Conservation (phyloP, 2,797 vertebrate species). For the Poeciliopsis presidionis region DNA sequence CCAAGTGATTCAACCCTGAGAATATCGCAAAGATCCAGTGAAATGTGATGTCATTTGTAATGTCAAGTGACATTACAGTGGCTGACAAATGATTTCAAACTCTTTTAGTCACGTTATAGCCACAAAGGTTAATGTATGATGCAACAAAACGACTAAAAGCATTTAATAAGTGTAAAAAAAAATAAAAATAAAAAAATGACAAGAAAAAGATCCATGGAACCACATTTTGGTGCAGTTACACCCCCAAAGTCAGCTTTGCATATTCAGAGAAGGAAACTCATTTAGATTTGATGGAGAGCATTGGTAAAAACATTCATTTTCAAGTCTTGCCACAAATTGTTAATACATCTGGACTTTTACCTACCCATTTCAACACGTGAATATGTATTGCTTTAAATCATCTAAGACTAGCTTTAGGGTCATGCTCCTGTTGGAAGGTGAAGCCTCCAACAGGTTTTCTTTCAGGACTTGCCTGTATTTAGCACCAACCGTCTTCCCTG, state of each 20-base stretch:
- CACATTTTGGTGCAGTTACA: neutral
- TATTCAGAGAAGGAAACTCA: neutral
- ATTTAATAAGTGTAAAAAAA: neutral
- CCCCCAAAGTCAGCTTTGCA: neutral
- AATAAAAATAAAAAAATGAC: neutral
- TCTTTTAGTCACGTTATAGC: neutral
- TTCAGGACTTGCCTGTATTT: neutral
- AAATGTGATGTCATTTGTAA: neutral
- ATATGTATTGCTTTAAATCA: neutral
- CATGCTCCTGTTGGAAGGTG: neutral
- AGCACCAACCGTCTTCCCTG: neutral
- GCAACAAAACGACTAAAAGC: neutral
- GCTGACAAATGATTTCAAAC: neutral
- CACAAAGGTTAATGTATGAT: neutral
- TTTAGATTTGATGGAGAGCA: neutral
- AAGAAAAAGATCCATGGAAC: neutral
- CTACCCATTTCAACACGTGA: neutral
- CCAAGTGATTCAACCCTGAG: neutral
- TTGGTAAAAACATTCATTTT: neutral
- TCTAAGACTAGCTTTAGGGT: neutral
- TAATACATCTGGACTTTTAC: neutral
- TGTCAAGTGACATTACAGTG: neutral
- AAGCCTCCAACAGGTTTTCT: neutral
- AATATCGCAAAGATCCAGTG: slow-evolving; percentile 2
- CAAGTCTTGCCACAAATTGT: neutral